These are phyloP conservation scores for Planiliza haematocheilus DNA, from an alignment of 2,113 vertebrate species.

Conservation along the genomic window DNA sequence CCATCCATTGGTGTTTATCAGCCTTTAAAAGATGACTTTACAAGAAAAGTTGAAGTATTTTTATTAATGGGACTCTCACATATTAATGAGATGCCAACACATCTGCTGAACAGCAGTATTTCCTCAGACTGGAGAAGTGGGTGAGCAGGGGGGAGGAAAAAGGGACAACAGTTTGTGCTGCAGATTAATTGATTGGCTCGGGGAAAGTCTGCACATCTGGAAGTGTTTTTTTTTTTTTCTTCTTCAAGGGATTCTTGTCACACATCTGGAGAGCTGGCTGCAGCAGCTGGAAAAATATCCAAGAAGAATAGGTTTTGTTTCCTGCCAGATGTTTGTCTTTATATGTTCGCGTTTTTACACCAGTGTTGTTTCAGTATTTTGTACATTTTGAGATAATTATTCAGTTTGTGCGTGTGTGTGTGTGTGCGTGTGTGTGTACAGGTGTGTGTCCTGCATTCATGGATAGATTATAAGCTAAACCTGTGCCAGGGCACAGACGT, in stretches of 20 bases:
- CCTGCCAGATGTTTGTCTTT: constrained; percentile 16
- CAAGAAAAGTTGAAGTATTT: not conserved
- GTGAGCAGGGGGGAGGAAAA: constrained; percentile 36
- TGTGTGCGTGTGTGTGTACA: not conserved
- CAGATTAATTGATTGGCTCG: constrained; percentile 12
- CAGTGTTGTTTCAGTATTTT: constrained; percentile 21
- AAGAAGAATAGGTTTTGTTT: not conserved
- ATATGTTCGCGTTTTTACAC: constrained; percentile 5
- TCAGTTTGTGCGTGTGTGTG: not conserved
- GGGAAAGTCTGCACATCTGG: constrained; percentile 32
- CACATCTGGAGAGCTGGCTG: constrained; percentile 22
- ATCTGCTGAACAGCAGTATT: constrained; percentile 21
- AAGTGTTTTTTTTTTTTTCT: constrained; percentile 4
- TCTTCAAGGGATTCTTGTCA: not conserved
- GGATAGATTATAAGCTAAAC: constrained; percentile 12
- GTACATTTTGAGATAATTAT: constrained; percentile 13
- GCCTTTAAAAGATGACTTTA: constrained; percentile 30
- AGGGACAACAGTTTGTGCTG: not conserved
- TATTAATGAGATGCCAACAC: not conserved
- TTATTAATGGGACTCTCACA: not conserved
- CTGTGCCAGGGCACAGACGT: not conserved
- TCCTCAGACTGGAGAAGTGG: constrained; percentile 11
- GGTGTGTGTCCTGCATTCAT: constrained; percentile 8
- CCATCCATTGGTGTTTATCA: not conserved
- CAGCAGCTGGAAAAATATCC: constrained; percentile 13